These are phyloP conservation scores for Drosophila melanogaster DNA, from an alignment of 1,140 invertebrate species.

Conservation along the genomic window DNA sequence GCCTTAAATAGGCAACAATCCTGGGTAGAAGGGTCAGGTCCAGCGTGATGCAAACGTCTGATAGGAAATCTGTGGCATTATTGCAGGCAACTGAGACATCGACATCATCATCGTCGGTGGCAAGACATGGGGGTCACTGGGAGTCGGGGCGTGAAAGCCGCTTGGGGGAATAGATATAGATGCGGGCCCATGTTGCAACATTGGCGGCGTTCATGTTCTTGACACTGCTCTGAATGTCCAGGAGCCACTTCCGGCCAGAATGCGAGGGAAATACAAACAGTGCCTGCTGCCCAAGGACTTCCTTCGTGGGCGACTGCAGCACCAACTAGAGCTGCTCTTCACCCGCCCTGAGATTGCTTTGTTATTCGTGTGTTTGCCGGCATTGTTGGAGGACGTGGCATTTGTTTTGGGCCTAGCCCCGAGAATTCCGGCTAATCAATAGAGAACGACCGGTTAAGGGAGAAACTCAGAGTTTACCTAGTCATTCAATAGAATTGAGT, in stretches of 20 bases:
- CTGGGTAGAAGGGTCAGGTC: background rate
- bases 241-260: slow-evolving; percentile 28
- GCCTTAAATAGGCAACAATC: slow-evolving; percentile 17
- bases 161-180: slow-evolving; percentile 13
- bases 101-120: background rate
- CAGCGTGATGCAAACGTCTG: slow-evolving; percentile 16
- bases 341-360: slow-evolving; percentile 34
- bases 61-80: slow-evolving; percentile 27
- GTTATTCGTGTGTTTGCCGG: slow-evolving; percentile 40
- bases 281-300: slow-evolving; percentile 3
- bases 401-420: slow-evolving; percentile 30
- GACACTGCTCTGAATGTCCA: background rate
- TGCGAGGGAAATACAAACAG: slow-evolving; percentile 26
- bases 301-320: slow-evolving; percentile 15
- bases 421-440: slow-evolving; percentile 36
- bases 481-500: slow-evolving; percentile 23
- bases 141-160: background rate
- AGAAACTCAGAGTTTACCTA: slow-evolving; percentile 13
- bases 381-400: slow-evolving; percentile 37
- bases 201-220: background rate
- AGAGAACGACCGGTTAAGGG: background rate
- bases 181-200: slow-evolving; percentile 27
- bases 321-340: background rate
- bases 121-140: background rate
- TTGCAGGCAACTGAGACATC: slow-evolving; percentile 22